Evolutionary conservation across 2,797 vertebrate species (phyloP).

Genomic region (Poecilia picta): DNA sequence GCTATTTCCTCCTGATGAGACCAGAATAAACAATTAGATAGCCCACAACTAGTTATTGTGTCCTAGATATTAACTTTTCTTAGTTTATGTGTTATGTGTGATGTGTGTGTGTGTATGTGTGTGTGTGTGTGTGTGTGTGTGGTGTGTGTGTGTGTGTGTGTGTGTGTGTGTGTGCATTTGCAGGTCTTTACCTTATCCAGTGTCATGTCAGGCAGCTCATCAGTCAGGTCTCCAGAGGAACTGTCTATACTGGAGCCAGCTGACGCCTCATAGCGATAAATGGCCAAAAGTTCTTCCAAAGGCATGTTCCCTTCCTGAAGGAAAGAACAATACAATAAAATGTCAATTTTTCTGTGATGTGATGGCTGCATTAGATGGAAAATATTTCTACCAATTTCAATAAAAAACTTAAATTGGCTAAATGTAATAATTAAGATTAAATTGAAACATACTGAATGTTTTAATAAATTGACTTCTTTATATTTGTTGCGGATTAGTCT

Average conservation of each 20-base stretch:
- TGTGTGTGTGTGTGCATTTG: background rate
- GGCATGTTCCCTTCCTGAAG: constrained; percentile 96
- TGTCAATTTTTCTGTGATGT: background rate
- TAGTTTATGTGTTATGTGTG: no score
- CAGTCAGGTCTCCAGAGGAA: constrained; percentile 94
- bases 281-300: constrained; percentile 92
- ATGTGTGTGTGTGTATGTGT: no score
- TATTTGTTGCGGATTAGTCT: background rate
- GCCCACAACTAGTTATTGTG: background rate
- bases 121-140: no score
- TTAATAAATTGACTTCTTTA: background rate
- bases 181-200: constrained; percentile 90
- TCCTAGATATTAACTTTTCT: background rate
- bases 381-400: background rate
- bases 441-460: background rate
- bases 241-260: constrained; percentile 92
- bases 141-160: no score
- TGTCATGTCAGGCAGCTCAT: constrained; percentile 98
- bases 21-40: background rate
- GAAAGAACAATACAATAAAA: background rate
- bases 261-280: constrained; percentile 94
- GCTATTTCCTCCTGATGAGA: constrained; percentile 92
- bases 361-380: background rate
- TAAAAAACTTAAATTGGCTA: no score
- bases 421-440: background rate